Evolutionary conservation across 35 echinoderm and acorn worm species (phyloP), one percentile per base, ranked within the genome.

Genomic region (Hemicentrotus pulcherrimus): DNA sequence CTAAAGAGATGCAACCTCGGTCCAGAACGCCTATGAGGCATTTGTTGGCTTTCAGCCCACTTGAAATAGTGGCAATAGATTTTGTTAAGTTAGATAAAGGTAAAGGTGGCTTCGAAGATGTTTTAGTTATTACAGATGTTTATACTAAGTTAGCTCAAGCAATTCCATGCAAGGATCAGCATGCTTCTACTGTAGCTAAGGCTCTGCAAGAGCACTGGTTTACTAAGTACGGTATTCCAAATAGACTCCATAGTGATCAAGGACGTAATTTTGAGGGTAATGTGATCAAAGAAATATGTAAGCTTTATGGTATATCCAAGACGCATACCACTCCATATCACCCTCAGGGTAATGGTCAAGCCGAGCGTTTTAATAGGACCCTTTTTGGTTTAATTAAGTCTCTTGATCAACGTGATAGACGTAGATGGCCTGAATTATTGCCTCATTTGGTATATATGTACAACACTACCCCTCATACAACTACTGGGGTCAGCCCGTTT

Each of bases 21-120:
- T 7, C 85, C 1, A 96, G 96, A 59, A 86, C 91, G 22, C 95
- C 91, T 30, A 90, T 86, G 4, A 95, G 16, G 96, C 96, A 88
- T 96, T 96, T 41, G n/a, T n/a, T n/a, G n/a, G n/a, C n/a, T n/a
- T n/a, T n/a, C n/a, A 61, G 95, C 5, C 85, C 85, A 4, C 4
- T 6, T 86, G 85, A 86, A 86, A 32, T 86, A 6, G 22, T 86
- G 31, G 91, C 95, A 0, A 94, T 96, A 10, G 95, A 96, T 46
- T 96, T 96, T 48, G 31, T 96, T 4, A 96, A 96, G 47, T 41
- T 96, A 30, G 96, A 96, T 19, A 86, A 47, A 89, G 96, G 96
- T 32, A 28, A 35, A 61, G 93, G 85, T 18, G 89, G 94, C 2
- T 94, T n/a, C 28, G 92, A 95, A 86, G 88, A 97, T 86, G 95